These are phyloP conservation scores for Watsonalla binaria DNA, from an alignment of 2,888 invertebrate genomes.

Conservation along the genomic window DNA sequence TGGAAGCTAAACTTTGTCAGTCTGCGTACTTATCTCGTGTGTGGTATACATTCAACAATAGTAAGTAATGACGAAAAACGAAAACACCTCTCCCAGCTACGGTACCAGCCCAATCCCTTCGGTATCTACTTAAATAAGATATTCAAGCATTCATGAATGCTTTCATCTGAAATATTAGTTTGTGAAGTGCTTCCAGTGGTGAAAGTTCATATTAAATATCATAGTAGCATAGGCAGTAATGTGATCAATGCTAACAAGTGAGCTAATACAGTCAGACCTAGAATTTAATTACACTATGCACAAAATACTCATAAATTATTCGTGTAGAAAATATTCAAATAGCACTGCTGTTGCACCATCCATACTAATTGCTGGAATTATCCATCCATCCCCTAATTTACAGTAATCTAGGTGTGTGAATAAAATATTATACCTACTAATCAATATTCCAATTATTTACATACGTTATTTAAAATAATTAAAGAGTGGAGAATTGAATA, in stretches of 20 bases:
- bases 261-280: no score
- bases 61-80: slow-evolving; percentile 43
- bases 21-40: slow-evolving; percentile 3
- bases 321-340: no score
- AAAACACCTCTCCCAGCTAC: slow-evolving; percentile 31
- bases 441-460: slow-evolving; percentile 11
- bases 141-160: slow-evolving; percentile 3
- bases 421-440: not conserved
- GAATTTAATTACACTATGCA: no score
- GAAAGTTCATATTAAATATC: no score
- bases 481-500: slow-evolving; percentile 56
- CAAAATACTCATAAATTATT: no score
- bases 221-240: no score
- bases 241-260: no score
- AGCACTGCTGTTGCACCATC: not conserved
- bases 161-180: not conserved
- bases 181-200: not conserved
- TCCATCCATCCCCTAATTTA: not conserved
- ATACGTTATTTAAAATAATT: no score
- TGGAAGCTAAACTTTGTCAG: slow-evolving; percentile 17
- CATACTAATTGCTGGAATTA: not conserved
- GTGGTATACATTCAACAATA: slow-evolving; percentile 12
- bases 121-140: slow-evolving; percentile 29
- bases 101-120: slow-evolving; percentile 41
- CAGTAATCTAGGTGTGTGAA: not conserved